Conservation (phyloP, 2,113 vertebrate species). For the Bufo bufo region DNA sequence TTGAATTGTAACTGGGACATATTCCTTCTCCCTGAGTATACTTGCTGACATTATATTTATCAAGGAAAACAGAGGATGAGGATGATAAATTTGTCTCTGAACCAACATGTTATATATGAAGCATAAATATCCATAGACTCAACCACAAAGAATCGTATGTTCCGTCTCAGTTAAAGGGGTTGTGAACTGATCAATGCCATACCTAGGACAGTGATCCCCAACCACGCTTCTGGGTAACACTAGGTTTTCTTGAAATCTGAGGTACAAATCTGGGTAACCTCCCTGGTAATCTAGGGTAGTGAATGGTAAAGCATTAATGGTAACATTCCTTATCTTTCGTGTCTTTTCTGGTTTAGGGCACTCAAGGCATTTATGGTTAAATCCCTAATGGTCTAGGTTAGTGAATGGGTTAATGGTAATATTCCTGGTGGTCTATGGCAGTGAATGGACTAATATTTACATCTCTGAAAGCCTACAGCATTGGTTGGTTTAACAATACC, state of each 20-base stretch:
- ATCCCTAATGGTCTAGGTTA: too few relatives aligned
- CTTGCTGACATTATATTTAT: constrained; percentile 23
- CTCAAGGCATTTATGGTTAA: too few relatives aligned
- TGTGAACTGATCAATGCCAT: not conserved
- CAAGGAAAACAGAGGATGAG: not conserved
- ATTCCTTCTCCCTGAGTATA: not conserved
- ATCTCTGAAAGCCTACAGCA: too few relatives aligned
- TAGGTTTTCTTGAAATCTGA: not conserved
- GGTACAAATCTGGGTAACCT: too few relatives aligned
- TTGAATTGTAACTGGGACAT: not conserved
- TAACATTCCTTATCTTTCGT: too few relatives aligned
- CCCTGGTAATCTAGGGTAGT: too few relatives aligned
- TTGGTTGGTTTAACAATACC: too few relatives aligned
- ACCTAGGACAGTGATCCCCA: not conserved
- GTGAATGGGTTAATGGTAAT: too few relatives aligned
- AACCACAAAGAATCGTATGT: not conserved
- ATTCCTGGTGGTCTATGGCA: too few relatives aligned
- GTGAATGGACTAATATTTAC: too few relatives aligned
- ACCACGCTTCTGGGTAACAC: not conserved
- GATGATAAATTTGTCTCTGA: not conserved
- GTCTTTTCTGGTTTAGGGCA: too few relatives aligned
- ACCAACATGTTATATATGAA: not conserved
- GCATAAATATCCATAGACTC: constrained; percentile 8
- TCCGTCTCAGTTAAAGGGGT: not conserved
- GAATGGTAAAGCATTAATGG: too few relatives aligned